Base-by-base conservation (phyloP, 1,140 invertebrate genomes). In the silkworm (Bombyx mori) region DNA sequence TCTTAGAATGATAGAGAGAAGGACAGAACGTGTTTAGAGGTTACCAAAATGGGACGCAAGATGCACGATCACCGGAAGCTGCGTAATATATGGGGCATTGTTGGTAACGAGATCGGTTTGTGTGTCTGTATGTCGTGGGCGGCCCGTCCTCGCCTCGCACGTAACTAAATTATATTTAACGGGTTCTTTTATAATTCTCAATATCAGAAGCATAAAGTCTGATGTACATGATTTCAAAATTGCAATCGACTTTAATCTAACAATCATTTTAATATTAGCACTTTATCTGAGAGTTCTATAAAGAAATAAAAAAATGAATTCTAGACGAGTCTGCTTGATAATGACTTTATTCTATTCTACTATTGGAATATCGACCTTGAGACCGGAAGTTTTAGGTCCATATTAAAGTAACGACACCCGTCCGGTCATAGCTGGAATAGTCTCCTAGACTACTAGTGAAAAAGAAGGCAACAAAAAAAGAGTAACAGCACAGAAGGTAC, bases 101-200 rank as follows among this genome's bases (percentile, higher is more conserved):
- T 85, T 82, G 77, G 77, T 85, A 85, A 85, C 74, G 82, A 85
- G 79, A 79, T 76, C 77, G 73, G 79, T 78, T 80, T 79, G 76
- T 76, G 76, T 71, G 79, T 78, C 79, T 79, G 76, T 62, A 26
- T 10, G 18, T 49, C 9, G 47, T 42, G 8, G 47, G 52, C 49
- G 48, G n/a, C 45, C n/a, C 45, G 45, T 12, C 45, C 45, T 47
- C 8, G 45, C 45, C n/a, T 47, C 45, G n/a, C 45, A 47, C n/a
- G 45, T 47, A 47, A 47, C 8, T 47, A 47, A 10, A 47, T 47
- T 12, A 47, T 10, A 3, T 10, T 47, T 3, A 47, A 47, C n/a
- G 8, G n/a, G n/a, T 2, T 9, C n/a, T 12, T 47, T 47, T 10
- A 10, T 47, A 10, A 10, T 12, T 1, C 1, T 10, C 8, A 1